These are phyloP conservation scores for Ladona fulva DNA, from an alignment of 1,140 invertebrate species.

Conservation along the genomic window DNA sequence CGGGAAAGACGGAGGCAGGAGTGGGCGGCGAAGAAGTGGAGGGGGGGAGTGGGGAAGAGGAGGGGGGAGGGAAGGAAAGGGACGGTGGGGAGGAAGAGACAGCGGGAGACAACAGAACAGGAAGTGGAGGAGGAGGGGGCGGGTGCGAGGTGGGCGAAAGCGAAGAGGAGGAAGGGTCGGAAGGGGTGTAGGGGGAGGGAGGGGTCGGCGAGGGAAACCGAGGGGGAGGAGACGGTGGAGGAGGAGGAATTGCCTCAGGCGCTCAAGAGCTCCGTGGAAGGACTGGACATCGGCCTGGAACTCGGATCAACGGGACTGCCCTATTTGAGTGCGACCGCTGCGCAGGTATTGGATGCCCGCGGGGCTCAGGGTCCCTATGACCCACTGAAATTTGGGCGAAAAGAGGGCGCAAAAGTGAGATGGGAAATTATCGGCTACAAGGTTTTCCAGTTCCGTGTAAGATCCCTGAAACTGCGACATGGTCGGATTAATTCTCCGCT, in stretches of 20 bases:
- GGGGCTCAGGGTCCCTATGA: no score
- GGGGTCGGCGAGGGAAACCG: not conserved
- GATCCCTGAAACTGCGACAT: no score
- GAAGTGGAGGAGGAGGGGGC: not conserved
- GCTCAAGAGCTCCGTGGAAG: not conserved
- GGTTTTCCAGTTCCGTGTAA: no score
- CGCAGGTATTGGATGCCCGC: not conserved
- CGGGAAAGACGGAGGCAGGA: not conserved
- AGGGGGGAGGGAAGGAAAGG: not conserved
- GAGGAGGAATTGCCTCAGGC: not conserved
- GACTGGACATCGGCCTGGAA: not conserved
- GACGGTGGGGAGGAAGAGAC: not conserved
- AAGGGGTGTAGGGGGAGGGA: not conserved
- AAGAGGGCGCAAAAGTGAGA: no score
- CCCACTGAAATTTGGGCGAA: no score
- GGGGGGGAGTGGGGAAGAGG: not conserved
- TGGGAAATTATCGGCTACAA: no score
- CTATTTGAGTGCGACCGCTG: not conserved
- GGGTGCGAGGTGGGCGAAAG: not conserved
- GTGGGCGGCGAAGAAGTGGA: not conserved
- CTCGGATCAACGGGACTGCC: not conserved
- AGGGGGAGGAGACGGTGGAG: not conserved
- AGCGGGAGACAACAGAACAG: not conserved
- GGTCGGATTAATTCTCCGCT: no score
- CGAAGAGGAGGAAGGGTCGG: not conserved